phyloP scores from a whole-genome alignment of 2,888 invertebrate genomes.

The Noctua pronuba region DNA sequence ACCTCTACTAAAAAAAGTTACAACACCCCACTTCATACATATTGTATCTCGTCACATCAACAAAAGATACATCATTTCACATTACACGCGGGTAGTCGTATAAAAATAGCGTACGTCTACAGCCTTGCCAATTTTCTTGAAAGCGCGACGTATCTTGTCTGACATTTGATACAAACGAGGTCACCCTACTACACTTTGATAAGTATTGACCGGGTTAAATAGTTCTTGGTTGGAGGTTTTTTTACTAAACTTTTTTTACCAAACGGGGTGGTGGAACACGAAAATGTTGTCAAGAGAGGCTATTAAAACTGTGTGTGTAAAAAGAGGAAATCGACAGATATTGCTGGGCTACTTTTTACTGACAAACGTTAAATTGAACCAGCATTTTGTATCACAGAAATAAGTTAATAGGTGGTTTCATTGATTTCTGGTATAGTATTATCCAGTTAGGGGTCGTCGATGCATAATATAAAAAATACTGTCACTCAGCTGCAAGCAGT shows the following conservation, averaged over 20 bases:
- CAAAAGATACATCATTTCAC: slow-evolving; percentile 56
- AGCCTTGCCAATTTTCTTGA: slow-evolving; percentile 67
- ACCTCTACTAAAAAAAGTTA: slow-evolving; percentile 14
- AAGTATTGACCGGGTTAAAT: slow-evolving; percentile 53
- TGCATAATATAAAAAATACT: not conserved
- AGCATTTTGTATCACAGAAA: not conserved
- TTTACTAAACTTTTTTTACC: slow-evolving; percentile 14
- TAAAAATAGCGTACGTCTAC: slow-evolving; percentile 64
- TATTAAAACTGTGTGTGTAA: not conserved
- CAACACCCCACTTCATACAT: slow-evolving; percentile 45
- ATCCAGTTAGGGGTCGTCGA: not conserved
- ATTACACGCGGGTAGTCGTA: slow-evolving; percentile 56
- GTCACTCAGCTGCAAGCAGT: not conserved
- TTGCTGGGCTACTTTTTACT: not conserved
- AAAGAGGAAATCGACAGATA: not conserved
- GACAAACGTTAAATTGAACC: not conserved
- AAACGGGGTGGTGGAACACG: not conserved
- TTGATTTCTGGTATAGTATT: not conserved
- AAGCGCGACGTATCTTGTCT: slow-evolving; percentile 61
- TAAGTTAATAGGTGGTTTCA: not conserved
- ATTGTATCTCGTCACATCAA: slow-evolving; percentile 56
- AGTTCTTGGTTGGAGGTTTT: slow-evolving; percentile 18
- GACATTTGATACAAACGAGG: slow-evolving; percentile 67
- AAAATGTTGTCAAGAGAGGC: slow-evolving; percentile 13
- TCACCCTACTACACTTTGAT: slow-evolving; percentile 54